Conservation (phyloP, 2,113 vertebrate species). For the Pampusana beccarii region DNA sequence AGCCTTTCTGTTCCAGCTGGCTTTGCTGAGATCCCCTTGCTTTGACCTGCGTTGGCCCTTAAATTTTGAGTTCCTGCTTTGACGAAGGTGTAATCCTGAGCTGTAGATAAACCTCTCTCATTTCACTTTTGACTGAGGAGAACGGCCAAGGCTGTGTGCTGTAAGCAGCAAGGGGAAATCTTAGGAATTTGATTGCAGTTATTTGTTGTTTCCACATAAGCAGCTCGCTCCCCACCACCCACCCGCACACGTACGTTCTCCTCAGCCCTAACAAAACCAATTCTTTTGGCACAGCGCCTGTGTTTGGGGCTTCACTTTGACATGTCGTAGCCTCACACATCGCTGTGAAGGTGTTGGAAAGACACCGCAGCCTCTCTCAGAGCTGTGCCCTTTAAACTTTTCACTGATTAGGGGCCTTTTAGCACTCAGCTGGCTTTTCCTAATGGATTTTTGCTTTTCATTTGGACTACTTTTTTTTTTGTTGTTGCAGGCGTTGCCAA, state of each 20-base stretch:
- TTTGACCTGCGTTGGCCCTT: not conserved
- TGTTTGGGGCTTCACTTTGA: conserved; percentile 59
- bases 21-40: not conserved
- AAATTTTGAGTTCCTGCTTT: not conserved
- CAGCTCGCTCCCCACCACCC: not conserved
- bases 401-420: conserved; percentile 71
- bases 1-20: not conserved
- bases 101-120: not conserved
- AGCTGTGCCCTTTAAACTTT: conserved; percentile 63
- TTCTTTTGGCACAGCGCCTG: conserved; percentile 43
- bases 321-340: conserved; percentile 67
- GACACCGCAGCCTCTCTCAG: conserved; percentile 42
- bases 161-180: not conserved
- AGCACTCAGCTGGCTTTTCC: conserved; percentile 67
- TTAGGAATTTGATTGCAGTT: not conserved
- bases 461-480: not conserved
- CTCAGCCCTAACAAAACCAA: not conserved
- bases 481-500: conserved; percentile 45
- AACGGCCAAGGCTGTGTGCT: not conserved
- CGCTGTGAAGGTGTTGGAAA: conserved; percentile 62
- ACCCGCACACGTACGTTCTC: not conserved
- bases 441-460: conserved; percentile 70
- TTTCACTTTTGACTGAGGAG: not conserved
- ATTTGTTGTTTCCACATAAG: not conserved
- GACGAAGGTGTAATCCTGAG: not conserved